These are phyloP conservation scores for Diglossa brunneiventris DNA, from an alignment of 2,113 vertebrate species.

Conservation along the genomic window DNA sequence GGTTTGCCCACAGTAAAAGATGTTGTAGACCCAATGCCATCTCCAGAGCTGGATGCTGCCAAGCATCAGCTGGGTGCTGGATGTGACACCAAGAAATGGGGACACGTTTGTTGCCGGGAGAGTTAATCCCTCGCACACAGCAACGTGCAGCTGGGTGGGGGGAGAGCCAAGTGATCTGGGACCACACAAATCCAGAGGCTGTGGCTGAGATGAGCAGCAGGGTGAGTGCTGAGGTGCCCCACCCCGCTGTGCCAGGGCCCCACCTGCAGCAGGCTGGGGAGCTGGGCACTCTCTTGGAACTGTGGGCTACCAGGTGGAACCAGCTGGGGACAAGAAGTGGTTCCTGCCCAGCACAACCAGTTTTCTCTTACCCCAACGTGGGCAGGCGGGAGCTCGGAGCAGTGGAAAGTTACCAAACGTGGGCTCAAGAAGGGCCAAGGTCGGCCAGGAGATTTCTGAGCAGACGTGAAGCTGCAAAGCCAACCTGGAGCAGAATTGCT, in stretches of 20 bases:
- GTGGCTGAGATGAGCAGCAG: background rate
- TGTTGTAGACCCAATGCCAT: background rate
- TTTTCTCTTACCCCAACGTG: background rate
- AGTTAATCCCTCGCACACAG: background rate
- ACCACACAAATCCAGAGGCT: rapidly evolving
- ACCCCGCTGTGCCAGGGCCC: rapidly evolving
- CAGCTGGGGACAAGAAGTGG: constrained; percentile 16
- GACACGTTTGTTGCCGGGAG: rapidly evolving
- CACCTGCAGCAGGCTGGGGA: rapidly evolving
- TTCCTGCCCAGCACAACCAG: constrained; percentile 63
- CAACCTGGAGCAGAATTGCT: background rate
- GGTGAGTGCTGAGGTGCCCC: background rate
- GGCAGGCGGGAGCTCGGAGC: background rate
- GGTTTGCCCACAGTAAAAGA: background rate
- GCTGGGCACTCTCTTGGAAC: background rate
- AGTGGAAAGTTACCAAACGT: constrained; percentile 59
- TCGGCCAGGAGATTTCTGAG: constrained; percentile 37
- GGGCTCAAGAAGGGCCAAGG: constrained; percentile 55
- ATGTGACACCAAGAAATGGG: background rate
- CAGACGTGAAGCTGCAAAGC: constrained; percentile 31
- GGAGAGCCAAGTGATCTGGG: background rate
- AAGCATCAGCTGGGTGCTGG: background rate
- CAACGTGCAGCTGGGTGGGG: background rate
- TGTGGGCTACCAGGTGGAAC: constrained; percentile 35
- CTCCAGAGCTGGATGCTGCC: background rate